Base-by-base conservation (phyloP, 2,888 invertebrate species). In the Tipula lateralis region DNA sequence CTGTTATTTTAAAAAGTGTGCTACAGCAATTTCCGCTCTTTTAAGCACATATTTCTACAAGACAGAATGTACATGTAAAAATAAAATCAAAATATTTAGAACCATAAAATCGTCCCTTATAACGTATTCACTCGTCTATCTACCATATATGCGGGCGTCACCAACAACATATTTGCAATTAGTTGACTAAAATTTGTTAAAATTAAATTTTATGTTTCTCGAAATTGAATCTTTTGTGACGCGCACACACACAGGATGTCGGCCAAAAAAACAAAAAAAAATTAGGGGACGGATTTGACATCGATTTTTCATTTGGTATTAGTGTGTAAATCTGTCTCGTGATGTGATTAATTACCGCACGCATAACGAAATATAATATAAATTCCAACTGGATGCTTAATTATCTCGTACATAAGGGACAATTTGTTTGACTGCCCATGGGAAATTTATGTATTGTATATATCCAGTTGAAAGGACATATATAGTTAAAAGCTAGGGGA, bases 281-380 rank as follows among this genome's bases (percentile, higher is more conserved):
- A 24, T 66, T 66, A 66, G 66, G 66, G 66, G 66, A 66, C 24
- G 0, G 13, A 66, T 2, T 66, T 66, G 19, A 66, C 66, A 66
- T 66, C 66, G 66, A 66, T 66, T 66, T 66, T 66, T 66, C 66
- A 24, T 66, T 66, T 50, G 50, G 50, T 19, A 50, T 66, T 66
- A 66, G 66, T 66, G 66, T 66, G 24, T 24, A 66, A 66, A 66
- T 66, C 66, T 66, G 66, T 66, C 66, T 66, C 66, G 66, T 66
- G 66, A 66, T 66, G 66, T 66, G 66, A 66, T 66, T 66, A 66
- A 66, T 66, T 66, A 66, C 66, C 66, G 66, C 66, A 66, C 66
- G 66, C 66, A 66, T 66, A 24, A 24, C 66, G 9, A 66, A 50
- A 4, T 1, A 50, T 1, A 2, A 50, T 1, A 50, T 24, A 66